Evolutionary conservation across 2,888 invertebrate genomes (phyloP).

Genomic region (Plebejus melissa): DNA sequence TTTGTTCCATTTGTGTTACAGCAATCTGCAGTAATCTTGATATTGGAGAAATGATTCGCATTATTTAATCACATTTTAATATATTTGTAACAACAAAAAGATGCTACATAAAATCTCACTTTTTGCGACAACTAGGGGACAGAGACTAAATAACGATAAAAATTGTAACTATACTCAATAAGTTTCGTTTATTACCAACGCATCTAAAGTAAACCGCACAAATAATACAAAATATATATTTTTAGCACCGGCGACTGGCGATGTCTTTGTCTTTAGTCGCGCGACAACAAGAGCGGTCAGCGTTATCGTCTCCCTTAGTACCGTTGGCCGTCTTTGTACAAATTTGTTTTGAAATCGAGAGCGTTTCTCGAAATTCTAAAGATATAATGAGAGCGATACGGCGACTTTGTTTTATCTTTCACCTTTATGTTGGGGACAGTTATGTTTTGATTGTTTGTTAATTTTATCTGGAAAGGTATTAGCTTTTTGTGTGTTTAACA

Average conservation of each 20-base stretch:
- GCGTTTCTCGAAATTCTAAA: slow-evolving; percentile 19
- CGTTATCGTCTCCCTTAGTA: slow-evolving; percentile 1
- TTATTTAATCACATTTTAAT: no score
- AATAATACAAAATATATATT: not conserved
- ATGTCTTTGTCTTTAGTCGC: not conserved
- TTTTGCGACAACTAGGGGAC: no score
- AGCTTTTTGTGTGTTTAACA: not conserved
- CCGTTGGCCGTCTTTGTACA: slow-evolving; percentile 23
- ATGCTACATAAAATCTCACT: no score
- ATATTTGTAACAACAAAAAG: no score
- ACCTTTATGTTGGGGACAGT: slow-evolving; percentile 2
- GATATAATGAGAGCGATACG: slow-evolving; percentile 7
- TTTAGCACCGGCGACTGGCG: not conserved
- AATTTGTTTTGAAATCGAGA: slow-evolving; percentile 27
- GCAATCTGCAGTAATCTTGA: no score
- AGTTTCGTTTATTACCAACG: no score
- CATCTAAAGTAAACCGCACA: no score
- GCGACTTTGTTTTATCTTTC: slow-evolving; percentile 2
- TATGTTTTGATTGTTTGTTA: not conserved
- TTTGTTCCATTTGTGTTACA: no score
- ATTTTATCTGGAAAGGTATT: not conserved
- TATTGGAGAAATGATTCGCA: no score
- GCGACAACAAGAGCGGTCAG: slow-evolving; percentile 4
- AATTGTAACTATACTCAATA: no score
- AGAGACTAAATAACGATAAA: no score